Evolutionary conservation across 1,140 invertebrate genomes (phyloP).

Genomic region (Bicyclus anynana): DNA sequence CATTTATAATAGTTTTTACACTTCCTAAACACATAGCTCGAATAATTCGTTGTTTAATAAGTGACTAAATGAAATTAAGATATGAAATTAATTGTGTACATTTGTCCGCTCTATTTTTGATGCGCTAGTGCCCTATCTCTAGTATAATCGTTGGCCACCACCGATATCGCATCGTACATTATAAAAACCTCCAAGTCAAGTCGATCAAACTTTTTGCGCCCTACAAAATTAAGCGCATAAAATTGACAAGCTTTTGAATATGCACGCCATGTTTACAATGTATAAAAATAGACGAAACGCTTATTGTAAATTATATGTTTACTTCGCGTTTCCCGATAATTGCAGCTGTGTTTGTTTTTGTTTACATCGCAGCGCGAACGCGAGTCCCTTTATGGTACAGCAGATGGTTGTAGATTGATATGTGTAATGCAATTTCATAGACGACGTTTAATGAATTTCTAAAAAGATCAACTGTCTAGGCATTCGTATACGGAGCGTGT

Average conservation of each 20-base stretch:
- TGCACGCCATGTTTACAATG: neutral
- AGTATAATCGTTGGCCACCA: neutral
- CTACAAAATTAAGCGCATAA: neutral
- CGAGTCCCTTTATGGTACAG: neutral
- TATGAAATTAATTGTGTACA: too few relatives aligned
- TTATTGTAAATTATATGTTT: neutral
- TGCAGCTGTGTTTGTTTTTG: constrained; percentile 1
- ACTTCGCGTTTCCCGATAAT: neutral
- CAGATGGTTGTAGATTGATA: neutral
- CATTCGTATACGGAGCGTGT: neutral
- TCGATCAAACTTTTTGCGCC: neutral
- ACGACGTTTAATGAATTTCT: neutral
- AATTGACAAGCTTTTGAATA: neutral
- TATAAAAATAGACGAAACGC: neutral
- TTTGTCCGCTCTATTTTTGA: too few relatives aligned
- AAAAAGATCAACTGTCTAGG: neutral
- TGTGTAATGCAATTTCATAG: neutral
- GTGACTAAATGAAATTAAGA: too few relatives aligned
- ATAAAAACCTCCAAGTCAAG: neutral
- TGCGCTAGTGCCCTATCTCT: too few relatives aligned
- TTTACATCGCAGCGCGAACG: neutral
- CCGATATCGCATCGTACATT: neutral
- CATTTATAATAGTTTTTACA: too few relatives aligned
- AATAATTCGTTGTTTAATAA: too few relatives aligned
- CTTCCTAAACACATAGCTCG: too few relatives aligned